Evolutionary conservation across 1,140 invertebrate genomes (phyloP), one percentile per base, ranked within the genome.

Genomic region (Macrobrachium rosenbergii): DNA sequence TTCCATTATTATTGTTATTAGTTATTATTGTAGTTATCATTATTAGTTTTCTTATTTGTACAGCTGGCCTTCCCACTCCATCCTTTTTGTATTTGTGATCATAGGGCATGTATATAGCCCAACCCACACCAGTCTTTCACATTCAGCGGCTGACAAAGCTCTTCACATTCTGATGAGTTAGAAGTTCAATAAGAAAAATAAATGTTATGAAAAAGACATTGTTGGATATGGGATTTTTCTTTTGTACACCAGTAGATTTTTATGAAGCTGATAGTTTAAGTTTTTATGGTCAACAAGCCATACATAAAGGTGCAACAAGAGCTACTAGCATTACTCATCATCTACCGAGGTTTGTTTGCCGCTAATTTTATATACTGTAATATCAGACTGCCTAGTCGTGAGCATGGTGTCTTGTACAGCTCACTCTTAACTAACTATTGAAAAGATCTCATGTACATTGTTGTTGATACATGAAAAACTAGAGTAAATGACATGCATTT

Each of bases 371-470:
- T 52, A 52, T 52, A 52, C 52, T 52, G 12, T 81, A 78, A 82
- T 87, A 87, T 87, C 85, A 87, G 85, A 87, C 85, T 87, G 85
- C 85, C 85, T 87, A 87, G 85, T 87, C 85, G 64, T 82, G 85
- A 87, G 85, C 78, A 87, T 64, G 59, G 79, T 67, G 62, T 62
- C 59, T 28, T 82, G 62, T 81, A 79, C 52, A 75, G 85, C 85
- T 87, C 85, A 87, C 79, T 82, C 60, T 72, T 87, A 81, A 87
- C 85, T 87, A 81, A 87, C 60, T 84, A 84, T 63, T 87, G 60
- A 63, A 52, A 87, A 80, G 85, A 87, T 87, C 85, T 87, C 85
- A 81, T 87, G 85, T 87, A 87, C 85, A 87, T 78, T 87, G 85
- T 87, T 87, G 85, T 87, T 87, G 64, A 80, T 75, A 72, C 43